These are phyloP conservation scores for Macrocentrus cingulum DNA, from an alignment of 1,140 invertebrate species.

Conservation along the genomic window DNA sequence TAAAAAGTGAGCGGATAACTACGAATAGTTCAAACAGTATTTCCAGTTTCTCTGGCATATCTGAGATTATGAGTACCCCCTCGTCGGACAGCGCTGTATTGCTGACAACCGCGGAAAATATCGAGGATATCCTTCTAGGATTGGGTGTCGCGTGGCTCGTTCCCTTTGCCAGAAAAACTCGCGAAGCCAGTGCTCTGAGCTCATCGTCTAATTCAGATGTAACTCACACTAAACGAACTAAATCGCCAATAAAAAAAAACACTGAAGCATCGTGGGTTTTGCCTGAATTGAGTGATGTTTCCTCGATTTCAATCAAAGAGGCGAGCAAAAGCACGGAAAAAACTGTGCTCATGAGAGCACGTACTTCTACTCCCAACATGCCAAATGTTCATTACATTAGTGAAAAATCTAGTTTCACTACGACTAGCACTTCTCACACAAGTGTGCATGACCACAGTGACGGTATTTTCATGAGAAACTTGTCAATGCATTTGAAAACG, in stretches of 20 bases:
- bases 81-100: conserved; percentile 42
- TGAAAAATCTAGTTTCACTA: conserved; percentile 33
- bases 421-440: conserved; percentile 36
- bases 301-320: conserved; percentile 54
- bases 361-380: conserved; percentile 55
- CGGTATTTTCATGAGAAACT: conserved; percentile 28
- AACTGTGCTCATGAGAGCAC: conserved; percentile 49
- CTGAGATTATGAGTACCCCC: conserved; percentile 46
- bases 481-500: conserved; percentile 3
- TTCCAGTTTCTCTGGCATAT: conserved; percentile 49
- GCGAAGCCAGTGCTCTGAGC: conserved; percentile 64
- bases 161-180: conserved; percentile 67
- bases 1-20: conserved; percentile 34
- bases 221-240: conserved; percentile 41
- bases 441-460: conserved; percentile 40
- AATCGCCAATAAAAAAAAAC: conserved; percentile 44
- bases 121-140: conserved; percentile 61
- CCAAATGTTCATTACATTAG: conserved; percentile 43
- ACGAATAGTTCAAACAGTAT: conserved; percentile 46
- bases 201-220: conserved; percentile 63
- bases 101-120: conserved; percentile 60
- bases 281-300: conserved; percentile 51
- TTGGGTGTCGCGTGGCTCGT: conserved; percentile 68
- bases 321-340: conserved; percentile 53
- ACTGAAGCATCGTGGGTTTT: conserved; percentile 35